These are phyloP conservation scores for Papilio machaon DNA, from an alignment of 1,140 invertebrate species.

Conservation along the genomic window DNA sequence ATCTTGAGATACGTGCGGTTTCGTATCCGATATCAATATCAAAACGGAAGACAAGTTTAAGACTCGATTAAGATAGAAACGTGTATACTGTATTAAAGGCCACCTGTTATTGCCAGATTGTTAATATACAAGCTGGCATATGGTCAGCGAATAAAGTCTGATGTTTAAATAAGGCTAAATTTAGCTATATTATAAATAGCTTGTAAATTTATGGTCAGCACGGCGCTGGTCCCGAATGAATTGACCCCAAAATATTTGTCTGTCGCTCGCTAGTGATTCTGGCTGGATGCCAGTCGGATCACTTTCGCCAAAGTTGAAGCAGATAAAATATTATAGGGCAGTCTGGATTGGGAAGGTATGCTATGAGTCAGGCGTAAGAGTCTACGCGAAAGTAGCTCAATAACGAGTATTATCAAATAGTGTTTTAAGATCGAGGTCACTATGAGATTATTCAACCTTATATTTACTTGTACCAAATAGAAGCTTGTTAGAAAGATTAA, in stretches of 20 bases:
- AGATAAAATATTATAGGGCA: slow-evolving; percentile 38
- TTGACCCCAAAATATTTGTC: slow-evolving; percentile 77
- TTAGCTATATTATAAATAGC: slow-evolving; percentile 60
- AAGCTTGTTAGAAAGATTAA: not conserved
- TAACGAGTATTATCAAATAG: not conserved
- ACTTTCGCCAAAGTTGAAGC: slow-evolving; percentile 66
- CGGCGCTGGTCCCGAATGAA: slow-evolving; percentile 57
- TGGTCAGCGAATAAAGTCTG: slow-evolving; percentile 47
- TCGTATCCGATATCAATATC: too few relatives aligned
- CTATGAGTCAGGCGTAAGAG: slow-evolving; percentile 35
- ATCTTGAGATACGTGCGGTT: too few relatives aligned
- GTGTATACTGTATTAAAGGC: not conserved
- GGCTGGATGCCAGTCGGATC: slow-evolving; percentile 70
- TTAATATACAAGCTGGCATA: not conserved
- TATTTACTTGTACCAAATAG: not conserved
- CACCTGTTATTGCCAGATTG: not conserved
- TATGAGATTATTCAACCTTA: not conserved
- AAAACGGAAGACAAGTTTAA: not conserved
- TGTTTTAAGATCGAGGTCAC: not conserved
- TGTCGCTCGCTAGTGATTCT: slow-evolving; percentile 60
- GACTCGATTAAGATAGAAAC: not conserved
- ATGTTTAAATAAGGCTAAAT: slow-evolving; percentile 51
- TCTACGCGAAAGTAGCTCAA: slow-evolving; percentile 25
- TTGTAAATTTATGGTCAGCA: slow-evolving; percentile 54
- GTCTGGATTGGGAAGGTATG: slow-evolving; percentile 41